Conservation (phyloP, 2,797 vertebrate species). For the Spinus olivaceus region DNA sequence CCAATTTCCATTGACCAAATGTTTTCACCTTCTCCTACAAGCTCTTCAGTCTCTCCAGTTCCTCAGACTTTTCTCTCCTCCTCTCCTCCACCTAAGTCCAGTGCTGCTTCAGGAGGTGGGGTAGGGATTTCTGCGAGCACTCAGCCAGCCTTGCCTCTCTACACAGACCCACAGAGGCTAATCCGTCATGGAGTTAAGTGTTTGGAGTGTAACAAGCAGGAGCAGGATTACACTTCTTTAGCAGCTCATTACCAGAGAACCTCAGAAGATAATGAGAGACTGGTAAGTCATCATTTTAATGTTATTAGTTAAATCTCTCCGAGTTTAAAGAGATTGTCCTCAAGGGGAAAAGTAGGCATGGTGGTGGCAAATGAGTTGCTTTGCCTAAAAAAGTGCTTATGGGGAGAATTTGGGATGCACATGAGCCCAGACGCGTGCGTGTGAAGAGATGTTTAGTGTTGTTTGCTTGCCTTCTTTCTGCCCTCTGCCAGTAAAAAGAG, state of each 20-base stretch:
- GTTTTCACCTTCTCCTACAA: slow-evolving; percentile 78
- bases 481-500: background rate
- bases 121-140: slow-evolving; percentile 17
- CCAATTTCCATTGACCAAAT: slow-evolving; percentile 91
- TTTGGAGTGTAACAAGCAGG: slow-evolving; percentile 91
- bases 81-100: slow-evolving; percentile 45
- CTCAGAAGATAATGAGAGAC: slow-evolving; percentile 84
- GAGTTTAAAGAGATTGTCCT: background rate
- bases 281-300: slow-evolving; percentile 81
- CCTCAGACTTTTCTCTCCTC: slow-evolving; percentile 23
- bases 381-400: background rate
- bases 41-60: slow-evolving; percentile 18
- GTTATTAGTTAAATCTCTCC: background rate
- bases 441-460: background rate
- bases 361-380: background rate
- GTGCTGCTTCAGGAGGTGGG: slow-evolving; percentile 8
- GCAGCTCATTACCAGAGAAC: slow-evolving; percentile 93
- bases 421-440: rapidly evolving
- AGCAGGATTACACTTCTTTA: slow-evolving; percentile 84
- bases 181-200: slow-evolving; percentile 86
- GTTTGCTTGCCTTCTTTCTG: background rate
- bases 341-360: background rate
- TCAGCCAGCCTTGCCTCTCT: slow-evolving; percentile 88
- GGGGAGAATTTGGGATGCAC: background rate
- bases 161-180: slow-evolving; percentile 80